A percentile compares a stretch with the other conserved stretches of the same genome.
phyloP scores from a whole-genome alignment of 2,888 invertebrate genomes.

The Germaria angustata region DNA sequence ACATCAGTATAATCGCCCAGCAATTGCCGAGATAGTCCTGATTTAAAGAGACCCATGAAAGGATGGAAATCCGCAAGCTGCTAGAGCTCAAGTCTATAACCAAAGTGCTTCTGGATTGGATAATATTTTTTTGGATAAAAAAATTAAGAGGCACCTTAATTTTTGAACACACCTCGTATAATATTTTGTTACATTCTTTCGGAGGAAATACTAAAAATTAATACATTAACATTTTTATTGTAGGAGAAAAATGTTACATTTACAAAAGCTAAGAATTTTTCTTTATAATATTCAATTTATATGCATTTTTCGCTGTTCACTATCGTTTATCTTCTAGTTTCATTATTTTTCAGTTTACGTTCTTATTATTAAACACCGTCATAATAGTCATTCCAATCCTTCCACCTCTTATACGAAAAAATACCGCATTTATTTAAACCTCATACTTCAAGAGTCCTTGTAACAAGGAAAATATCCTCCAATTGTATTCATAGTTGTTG shows the following conservation, averaged over 20 bases:
- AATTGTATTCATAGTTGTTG: not conserved
- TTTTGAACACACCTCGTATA: too few relatives aligned
- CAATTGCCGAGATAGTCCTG: too few relatives aligned
- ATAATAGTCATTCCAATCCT: constrained; percentile 35
- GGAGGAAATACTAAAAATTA: not conserved
- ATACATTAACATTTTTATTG: constrained; percentile 9
- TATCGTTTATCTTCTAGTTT: constrained; percentile 8
- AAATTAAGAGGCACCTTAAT: too few relatives aligned
- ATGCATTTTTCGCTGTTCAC: constrained; percentile 70
- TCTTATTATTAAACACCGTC: constrained; percentile 26
- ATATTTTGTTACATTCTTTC: not conserved
- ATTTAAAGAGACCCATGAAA: too few relatives aligned
- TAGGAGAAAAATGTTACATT: constrained; percentile 41
- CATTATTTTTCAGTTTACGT: not conserved
- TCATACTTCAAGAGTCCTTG: not conserved
- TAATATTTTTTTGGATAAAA: too few relatives aligned
- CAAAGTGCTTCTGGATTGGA: too few relatives aligned
- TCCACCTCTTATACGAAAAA: not conserved
- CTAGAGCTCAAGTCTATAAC: too few relatives aligned
- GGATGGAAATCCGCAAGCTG: too few relatives aligned
- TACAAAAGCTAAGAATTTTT: constrained; percentile 62
- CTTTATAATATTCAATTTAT: constrained; percentile 78
- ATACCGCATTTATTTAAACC: not conserved
- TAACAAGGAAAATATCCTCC: not conserved
- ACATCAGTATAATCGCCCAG: too few relatives aligned